Evolutionary conservation across 2,797 vertebrate species (phyloP).

Genomic region (Liasis olivaceus): DNA sequence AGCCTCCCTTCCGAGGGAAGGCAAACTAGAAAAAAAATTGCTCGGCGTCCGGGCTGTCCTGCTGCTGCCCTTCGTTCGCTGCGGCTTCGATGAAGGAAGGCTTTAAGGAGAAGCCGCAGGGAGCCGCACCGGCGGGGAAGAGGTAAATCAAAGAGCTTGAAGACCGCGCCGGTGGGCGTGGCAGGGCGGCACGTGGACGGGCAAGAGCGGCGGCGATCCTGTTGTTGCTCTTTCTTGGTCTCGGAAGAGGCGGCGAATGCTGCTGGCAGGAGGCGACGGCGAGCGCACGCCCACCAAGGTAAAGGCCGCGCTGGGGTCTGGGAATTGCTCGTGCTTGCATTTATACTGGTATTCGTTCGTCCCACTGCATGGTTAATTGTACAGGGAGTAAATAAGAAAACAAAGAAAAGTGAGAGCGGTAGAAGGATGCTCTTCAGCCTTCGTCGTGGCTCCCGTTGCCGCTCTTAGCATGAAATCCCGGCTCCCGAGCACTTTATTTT

Average conservation of each 20-base stretch:
- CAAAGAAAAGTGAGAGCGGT: slow-evolving; percentile 27
- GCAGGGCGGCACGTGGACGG: slow-evolving; percentile 3
- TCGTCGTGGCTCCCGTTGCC: too few species aligned
- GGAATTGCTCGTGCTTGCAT: background rate
- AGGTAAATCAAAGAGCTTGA: background rate
- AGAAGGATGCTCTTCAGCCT: background rate
- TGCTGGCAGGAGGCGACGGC: background rate
- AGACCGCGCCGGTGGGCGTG: slow-evolving; percentile 15
- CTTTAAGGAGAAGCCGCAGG: background rate
- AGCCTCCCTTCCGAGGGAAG: background rate
- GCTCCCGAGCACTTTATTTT: background rate
- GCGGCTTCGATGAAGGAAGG: background rate
- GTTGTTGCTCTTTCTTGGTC: background rate
- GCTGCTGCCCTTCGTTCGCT: background rate
- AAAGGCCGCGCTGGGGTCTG: background rate
- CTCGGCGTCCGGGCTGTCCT: background rate
- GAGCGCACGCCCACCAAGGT: slow-evolving; percentile 31
- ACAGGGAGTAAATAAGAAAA: background rate
- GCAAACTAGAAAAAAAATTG: background rate
- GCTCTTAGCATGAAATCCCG: background rate
- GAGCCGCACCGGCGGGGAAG: background rate
- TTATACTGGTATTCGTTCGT: background rate
- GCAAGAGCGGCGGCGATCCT: background rate
- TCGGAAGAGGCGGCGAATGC: fast-evolving
- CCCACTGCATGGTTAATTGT: background rate